phyloP scores from a whole-genome alignment of 1,140 invertebrate species.

The Temnothorax longispinosus region DNA sequence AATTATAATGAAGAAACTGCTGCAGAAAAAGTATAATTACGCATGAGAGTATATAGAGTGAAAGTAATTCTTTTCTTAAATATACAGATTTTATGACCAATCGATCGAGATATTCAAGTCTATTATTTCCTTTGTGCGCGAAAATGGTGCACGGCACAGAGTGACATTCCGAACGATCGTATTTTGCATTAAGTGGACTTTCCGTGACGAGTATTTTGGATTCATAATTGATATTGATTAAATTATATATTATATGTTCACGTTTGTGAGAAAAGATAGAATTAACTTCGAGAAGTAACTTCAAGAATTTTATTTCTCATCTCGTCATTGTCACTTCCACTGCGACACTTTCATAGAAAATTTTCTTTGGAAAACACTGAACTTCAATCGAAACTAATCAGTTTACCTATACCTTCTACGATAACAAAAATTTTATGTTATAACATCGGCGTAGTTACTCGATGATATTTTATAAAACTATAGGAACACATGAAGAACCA shows the following conservation, averaged over 20 bases:
- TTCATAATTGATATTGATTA: slow-evolving; percentile 13
- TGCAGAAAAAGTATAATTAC: not conserved
- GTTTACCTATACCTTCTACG: not conserved
- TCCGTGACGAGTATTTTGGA: not conserved
- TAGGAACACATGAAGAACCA: not conserved
- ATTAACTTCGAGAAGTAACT: not conserved
- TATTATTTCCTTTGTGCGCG: not conserved
- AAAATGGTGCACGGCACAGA: slow-evolving; percentile 46
- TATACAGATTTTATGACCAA: slow-evolving; percentile 45
- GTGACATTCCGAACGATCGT: slow-evolving; percentile 21
- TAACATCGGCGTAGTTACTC: not conserved
- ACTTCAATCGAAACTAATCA: not conserved
- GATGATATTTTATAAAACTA: not conserved
- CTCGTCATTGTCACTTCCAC: not conserved
- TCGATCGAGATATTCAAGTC: slow-evolving; percentile 55
- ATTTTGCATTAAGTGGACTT: slow-evolving; percentile 33
- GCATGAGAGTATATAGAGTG: not conserved
- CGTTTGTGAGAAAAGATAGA: not conserved
- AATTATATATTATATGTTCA: not conserved
- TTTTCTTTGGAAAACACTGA: not conserved
- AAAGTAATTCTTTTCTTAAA: not conserved
- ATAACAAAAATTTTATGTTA: not conserved
- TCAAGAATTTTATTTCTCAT: not conserved
- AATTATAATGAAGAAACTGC: not conserved
- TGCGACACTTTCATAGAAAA: not conserved